Evolutionary conservation across 2,113 vertebrate species (phyloP), one percentile per base, ranked within the genome.

Genomic region (Plecotus auritus): DNA sequence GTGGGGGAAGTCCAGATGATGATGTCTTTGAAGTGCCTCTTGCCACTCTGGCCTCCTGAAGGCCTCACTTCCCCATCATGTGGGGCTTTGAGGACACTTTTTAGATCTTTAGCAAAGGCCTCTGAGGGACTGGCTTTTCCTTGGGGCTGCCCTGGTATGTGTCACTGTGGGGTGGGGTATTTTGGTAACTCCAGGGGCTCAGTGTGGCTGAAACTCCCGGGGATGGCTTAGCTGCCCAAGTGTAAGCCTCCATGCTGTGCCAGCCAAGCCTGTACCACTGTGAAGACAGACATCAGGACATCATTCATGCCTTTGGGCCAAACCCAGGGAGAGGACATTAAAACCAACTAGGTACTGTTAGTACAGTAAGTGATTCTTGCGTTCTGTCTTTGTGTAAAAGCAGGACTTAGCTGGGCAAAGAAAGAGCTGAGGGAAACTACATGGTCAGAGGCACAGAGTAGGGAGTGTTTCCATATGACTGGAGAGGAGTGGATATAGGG

Each of bases 41-140:
- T 12, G 11, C 61, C 37, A 37, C 30, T 22, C 16, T 12, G 12
- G 12, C 42, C 61, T 64, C n/a, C 28, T 2, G 0, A 72, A 82
- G 73, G 40, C 45, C 83, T 88, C 47, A 96, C 94, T 97, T 97
- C 96, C 96, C 88, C 35, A 69, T 93, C 35, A 0, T 0, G 4
- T 23, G 37, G 73, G n/a, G 35, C 86, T 87, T 82, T 0, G 4
- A 37, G 86, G 92, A 45, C 93, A 93, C 85, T 96, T 96, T 91
- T 51, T 70, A 51, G 45, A 16, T 82, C 67, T 85, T 94, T 51
- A 78, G 59, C 40, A 90, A 56, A 12, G 64, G 30, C 40, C 59
- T 76, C n/a, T 20, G 51, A 67, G 84, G 37, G 85, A 37, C 61
- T 51, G 90, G 92, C 76, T 92, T 97, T 97, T 94, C 92, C 93